Percentiles rank a stretch among this genome's conserved stretches.
These are phyloP conservation scores for Heliothis peltigera DNA, from an alignment of 2,888 invertebrate genomes.

Conservation along the genomic window DNA sequence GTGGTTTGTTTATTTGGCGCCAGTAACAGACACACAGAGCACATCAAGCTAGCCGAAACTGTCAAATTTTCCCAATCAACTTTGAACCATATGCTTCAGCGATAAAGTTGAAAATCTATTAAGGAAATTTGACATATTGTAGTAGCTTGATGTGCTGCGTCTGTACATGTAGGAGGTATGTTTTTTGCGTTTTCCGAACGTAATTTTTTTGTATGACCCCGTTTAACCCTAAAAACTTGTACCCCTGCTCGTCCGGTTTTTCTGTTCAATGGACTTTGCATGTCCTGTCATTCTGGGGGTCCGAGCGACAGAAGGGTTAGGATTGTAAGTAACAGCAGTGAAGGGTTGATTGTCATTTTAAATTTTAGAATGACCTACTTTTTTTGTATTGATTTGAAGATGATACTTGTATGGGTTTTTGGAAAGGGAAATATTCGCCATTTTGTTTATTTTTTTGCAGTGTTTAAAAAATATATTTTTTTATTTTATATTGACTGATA, in stretches of 20 bases:
- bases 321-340: conserved; percentile 66
- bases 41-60: too few relatives aligned
- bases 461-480: too few relatives aligned
- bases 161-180: too few relatives aligned
- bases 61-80: too few relatives aligned
- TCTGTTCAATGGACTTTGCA: conserved; percentile 80
- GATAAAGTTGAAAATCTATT: too few relatives aligned
- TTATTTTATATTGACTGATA: too few relatives aligned
- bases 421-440: neutral
- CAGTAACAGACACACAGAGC: too few relatives aligned
- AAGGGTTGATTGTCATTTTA: conserved; percentile 68
- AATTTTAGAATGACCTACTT: conserved; percentile 60
- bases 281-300: conserved; percentile 77
- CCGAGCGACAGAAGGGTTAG: conserved; percentile 71
- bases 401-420: conserved; percentile 16
- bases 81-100: too few relatives aligned
- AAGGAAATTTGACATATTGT: too few relatives aligned
- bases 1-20: too few relatives aligned
- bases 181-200: too few relatives aligned
- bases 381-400: conserved; percentile 51
- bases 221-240: conserved; percentile 45
- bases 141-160: too few relatives aligned
- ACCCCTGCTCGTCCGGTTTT: conserved; percentile 68
- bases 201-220: conserved; percentile 18
- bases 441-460: conserved; percentile 4